Conservation (phyloP, 2,888 invertebrate species). For the Agrotis segetum region DNA sequence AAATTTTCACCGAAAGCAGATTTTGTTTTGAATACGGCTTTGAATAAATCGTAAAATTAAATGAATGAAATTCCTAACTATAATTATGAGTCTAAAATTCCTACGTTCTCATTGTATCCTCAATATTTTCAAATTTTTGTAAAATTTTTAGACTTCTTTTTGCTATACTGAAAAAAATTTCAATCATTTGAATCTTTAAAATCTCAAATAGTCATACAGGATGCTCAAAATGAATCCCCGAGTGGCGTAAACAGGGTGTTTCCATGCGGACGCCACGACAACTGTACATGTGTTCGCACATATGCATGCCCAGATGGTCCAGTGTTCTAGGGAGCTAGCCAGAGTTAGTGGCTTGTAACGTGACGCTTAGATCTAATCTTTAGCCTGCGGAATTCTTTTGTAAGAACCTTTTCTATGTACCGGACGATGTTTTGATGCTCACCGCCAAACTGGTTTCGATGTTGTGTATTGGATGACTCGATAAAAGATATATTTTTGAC, state of each 20-base stretch:
- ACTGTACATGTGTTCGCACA: conserved; percentile 61
- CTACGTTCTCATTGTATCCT: too few species aligned
- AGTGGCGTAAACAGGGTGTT: conserved; percentile 37
- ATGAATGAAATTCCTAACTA: background rate
- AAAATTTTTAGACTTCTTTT: too few species aligned
- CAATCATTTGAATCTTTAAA: background rate
- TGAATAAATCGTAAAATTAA: background rate
- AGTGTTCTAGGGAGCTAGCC: conserved; percentile 56
- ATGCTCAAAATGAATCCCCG: background rate
- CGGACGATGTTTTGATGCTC: conserved; percentile 68
- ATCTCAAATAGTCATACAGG: background rate
- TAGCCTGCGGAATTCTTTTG: conserved; percentile 69
- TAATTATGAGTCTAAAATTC: too few species aligned
- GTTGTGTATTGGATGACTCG: too few species aligned
- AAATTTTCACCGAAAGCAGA: too few species aligned
- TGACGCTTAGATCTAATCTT: conserved; percentile 66
- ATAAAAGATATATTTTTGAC: too few species aligned
- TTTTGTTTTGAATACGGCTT: too few species aligned
- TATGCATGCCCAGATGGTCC: conserved; percentile 84
- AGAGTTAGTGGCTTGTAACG: conserved; percentile 71
- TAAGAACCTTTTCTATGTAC: conserved; percentile 74
- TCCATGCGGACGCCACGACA: conserved; percentile 46
- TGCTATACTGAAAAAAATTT: too few species aligned
- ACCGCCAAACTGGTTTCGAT: too few species aligned
- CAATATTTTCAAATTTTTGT: too few species aligned